phyloP scores from a whole-genome alignment of 1,140 invertebrate species.

The Portunus trituberculatus region DNA sequence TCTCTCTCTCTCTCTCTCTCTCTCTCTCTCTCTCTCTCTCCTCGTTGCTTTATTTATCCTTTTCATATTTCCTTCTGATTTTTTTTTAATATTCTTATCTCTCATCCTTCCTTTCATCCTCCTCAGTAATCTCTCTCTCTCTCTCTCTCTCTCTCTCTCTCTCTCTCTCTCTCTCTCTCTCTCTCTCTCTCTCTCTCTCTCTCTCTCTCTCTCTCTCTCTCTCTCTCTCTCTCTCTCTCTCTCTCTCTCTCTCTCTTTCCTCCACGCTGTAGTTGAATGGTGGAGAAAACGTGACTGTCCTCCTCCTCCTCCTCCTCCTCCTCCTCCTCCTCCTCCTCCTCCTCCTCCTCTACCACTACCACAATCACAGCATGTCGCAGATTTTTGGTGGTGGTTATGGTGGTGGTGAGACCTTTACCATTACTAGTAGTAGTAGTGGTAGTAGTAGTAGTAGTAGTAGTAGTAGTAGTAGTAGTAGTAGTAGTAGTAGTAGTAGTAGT shows the following conservation, averaged over 20 bases:
- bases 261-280: neutral
- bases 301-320: conserved; percentile 16
- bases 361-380: neutral
- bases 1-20: conserved; percentile 20
- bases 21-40: conserved; percentile 20
- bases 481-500: neutral
- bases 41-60: no score
- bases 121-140: no score
- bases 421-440: neutral
- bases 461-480: conserved; percentile 23
- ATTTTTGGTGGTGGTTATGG: neutral
- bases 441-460: conserved; percentile 20
- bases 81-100: no score
- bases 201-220: no score
- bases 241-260: no score
- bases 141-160: no score
- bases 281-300: conserved; percentile 9
- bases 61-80: no score
- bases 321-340: conserved; percentile 16
- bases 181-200: no score
- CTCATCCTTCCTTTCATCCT: no score
- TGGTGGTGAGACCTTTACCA: neutral
- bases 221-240: no score
- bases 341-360: neutral
- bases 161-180: no score